Conservation (phyloP, 2,888 invertebrate genomes). For the Panorpa germanica region DNA sequence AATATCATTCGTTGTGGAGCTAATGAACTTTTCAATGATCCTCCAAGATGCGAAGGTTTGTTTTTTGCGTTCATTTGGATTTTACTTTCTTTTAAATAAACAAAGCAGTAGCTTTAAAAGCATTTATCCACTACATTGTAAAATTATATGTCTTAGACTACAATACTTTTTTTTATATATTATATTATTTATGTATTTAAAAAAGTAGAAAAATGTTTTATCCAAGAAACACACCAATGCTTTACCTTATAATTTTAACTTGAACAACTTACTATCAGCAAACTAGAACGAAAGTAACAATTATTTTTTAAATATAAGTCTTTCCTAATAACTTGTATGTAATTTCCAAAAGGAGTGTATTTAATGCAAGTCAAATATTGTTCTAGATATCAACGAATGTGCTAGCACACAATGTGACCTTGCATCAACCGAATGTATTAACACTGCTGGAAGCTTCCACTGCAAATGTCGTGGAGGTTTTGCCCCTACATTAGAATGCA, state of each 20-base stretch:
- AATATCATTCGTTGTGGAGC: slow-evolving; percentile 71
- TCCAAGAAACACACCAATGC: too few species aligned
- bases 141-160: too few species aligned
- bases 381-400: slow-evolving; percentile 72
- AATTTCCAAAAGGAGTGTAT: slow-evolving; percentile 1
- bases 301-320: slow-evolving; percentile 1
- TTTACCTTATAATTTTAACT: too few species aligned
- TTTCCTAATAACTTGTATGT: too few species aligned
- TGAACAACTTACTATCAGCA: too few species aligned
- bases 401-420: slow-evolving; percentile 74
- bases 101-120: too few species aligned
- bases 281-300: too few species aligned
- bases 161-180: slow-evolving; percentile 6
- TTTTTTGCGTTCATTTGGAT: not conserved
- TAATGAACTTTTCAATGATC: slow-evolving; percentile 63
- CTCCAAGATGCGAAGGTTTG: slow-evolving; percentile 65
- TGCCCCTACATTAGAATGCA: slow-evolving; percentile 67
- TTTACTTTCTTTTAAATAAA: slow-evolving; percentile 5
- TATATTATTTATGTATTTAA: not conserved
- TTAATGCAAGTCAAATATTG: slow-evolving; percentile 9
- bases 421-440: slow-evolving; percentile 78
- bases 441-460: slow-evolving; percentile 73
- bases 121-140: too few species aligned
- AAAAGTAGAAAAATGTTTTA: too few species aligned
- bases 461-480: slow-evolving; percentile 78